These are phyloP conservation scores for Neomicropteryx cornuta DNA, from an alignment of 1,140 invertebrate genomes.

Conservation along the genomic window DNA sequence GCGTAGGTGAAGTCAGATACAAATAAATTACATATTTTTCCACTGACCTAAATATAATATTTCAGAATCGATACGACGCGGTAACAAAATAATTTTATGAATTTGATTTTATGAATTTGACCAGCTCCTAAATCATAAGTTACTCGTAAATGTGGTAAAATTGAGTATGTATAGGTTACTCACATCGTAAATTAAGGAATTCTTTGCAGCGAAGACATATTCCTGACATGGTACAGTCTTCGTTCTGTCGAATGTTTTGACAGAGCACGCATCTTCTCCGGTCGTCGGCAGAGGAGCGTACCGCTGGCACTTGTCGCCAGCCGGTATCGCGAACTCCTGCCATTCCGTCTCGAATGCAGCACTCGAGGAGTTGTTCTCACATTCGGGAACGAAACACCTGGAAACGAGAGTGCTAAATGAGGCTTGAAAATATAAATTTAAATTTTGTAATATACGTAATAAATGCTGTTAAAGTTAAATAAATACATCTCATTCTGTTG, in stretches of 20 bases:
- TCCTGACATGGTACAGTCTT: constrained; percentile 6
- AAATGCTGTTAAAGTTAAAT: no score
- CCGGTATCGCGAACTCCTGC: constrained; percentile 9
- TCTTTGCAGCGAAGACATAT: constrained; percentile 8
- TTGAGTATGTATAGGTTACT: not conserved
- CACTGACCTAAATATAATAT: not conserved
- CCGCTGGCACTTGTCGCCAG: constrained; percentile 7
- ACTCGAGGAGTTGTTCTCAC: constrained; percentile 2
- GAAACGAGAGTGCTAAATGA: no score
- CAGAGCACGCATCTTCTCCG: constrained; percentile 5
- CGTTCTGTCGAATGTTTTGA: constrained; percentile 7
- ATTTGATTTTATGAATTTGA: not conserved
- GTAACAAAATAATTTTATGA: not conserved
- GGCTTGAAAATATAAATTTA: no score
- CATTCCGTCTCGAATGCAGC: constrained; percentile 8
- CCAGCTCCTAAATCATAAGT: not conserved
- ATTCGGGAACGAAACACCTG: constrained; percentile 13
- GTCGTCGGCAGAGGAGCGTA: constrained; percentile 6
- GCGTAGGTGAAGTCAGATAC: no score
- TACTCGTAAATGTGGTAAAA: not conserved
- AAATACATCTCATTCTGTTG: no score
- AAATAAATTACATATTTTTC: no score
- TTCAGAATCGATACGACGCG: no score
- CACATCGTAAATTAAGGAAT: constrained; percentile 13
- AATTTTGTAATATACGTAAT: no score